phyloP scores from a whole-genome alignment of 92 coral and sea anemone genomes.

The Pocillopora meandrina region DNA sequence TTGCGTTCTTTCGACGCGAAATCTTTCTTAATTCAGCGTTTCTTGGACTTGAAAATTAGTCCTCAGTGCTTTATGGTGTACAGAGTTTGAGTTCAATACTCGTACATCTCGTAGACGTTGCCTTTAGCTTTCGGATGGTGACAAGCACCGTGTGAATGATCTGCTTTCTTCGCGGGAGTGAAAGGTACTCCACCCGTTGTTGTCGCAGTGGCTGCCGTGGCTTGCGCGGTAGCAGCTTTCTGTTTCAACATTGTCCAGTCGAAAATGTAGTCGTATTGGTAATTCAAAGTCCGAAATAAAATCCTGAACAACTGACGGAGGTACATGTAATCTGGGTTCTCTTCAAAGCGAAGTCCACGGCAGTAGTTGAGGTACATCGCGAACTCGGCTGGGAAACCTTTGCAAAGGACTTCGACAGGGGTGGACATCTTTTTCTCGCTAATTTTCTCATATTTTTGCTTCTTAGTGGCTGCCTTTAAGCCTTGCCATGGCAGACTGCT shows the following conservation, averaged over 20 bases:
- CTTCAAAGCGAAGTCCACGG: constrained; percentile 94
- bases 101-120: constrained; percentile 66
- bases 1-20: constrained; percentile 11
- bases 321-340: constrained; percentile 98
- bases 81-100: constrained; percentile 37
- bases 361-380: constrained; percentile 99
- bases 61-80: background rate
- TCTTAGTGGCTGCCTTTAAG: constrained; percentile 95
- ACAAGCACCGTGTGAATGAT: constrained; percentile 53
- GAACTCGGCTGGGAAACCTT: constrained; percentile 99
- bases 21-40: constrained; percentile 6
- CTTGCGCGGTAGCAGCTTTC: constrained; percentile 78
- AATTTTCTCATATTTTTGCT: constrained; percentile 97
- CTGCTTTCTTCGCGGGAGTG: constrained; percentile 74
- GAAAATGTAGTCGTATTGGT: constrained; percentile 96
- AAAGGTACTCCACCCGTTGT: constrained; percentile 56
- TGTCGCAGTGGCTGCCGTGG: constrained; percentile 66
- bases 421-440: constrained; percentile 99
- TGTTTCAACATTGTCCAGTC: constrained; percentile 99
- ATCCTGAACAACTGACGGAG: constrained; percentile 96
- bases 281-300: constrained; percentile 94
- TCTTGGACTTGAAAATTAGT: background rate
- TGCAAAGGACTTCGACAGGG: constrained; percentile 95
- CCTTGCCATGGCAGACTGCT: constrained; percentile 99
- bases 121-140: constrained; percentile 71